Evolutionary conservation across 2,113 vertebrate species (phyloP), one percentile per base, ranked within the genome.

Genomic region (Apeltes quadracus): DNA sequence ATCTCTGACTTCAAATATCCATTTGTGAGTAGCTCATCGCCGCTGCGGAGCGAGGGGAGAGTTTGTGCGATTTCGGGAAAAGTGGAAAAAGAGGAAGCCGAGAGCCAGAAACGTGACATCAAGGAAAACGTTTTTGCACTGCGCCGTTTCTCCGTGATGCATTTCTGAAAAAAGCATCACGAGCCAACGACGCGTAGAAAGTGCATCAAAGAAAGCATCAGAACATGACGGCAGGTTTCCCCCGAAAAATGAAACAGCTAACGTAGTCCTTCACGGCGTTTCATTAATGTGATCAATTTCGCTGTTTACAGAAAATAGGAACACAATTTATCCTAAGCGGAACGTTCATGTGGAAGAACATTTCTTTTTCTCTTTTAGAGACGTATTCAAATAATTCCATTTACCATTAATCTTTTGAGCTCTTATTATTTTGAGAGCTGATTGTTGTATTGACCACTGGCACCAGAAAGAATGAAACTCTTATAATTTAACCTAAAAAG

Each of bases 401-500:
- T 4, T 18, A 9, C 46, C 20, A 27, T 41, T 15, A 5, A 22
- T 38, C 20, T 46, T 32, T 44, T 27, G 10, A 59, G 43, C 10
- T 41, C 23, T 6, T 2, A 22, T n/a, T 3, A 13, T 22, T 46
- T 22, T 32, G 9, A 44, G 16, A 32, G 32, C 36, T 46, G 46
- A 51, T 43, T n/a, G 23, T 29, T 51, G 8, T 32, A 15, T 32
- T 56, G 16, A 61, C 59, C 11, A 44, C 12, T 38, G 12, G 16
- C 14, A 34, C 11, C 22, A 25, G 41, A 55, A 29, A 6, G 5
- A 57, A 10, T 13, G 0, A 34, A 39, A 23, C 13, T 29, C 51
- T 57, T 13, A 68, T 6, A 43, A 34, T 66, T 66, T 44, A 6
- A 23, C 14, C 53, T 53, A 5, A 61, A 55, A 70, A 77, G 10